Base-by-base conservation (phyloP, 2,797 vertebrate genomes). In the Danio kyathit region DNA sequence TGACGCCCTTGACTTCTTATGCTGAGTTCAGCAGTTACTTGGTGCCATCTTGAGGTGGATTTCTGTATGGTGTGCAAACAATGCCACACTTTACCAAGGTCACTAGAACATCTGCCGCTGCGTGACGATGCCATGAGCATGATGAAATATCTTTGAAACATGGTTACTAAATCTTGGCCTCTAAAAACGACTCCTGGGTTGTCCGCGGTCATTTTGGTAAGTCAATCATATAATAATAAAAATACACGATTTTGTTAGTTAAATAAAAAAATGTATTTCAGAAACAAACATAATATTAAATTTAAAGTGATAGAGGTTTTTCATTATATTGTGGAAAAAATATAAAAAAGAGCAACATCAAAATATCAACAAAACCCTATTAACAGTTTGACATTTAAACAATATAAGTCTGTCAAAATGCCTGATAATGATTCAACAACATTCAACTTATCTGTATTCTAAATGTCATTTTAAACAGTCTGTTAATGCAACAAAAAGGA, bases 101-200 rank as follows among this genome's bases (percentile, higher is more conserved):
- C 77, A 79, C 67, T 9, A 19, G 57, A 79, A 79, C 77, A 79
- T 79, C 77, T 79, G 77, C 66, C 57, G 7, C 66, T 56, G 70
- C 13, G n/a, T 10, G 56, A 79, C 65, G 40, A 60, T 60, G 65
- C 76, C 56, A 52, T 41, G 59, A 43, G 49, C 67, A 79, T 79
- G 77, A 72, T 79, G 77, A 79, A 79, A 79, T 61, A 79, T 79
- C 67, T 71, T n/a, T 19, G 57, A 79, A 79, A 79, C 77, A 63
- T 38, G 17, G 29, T 49, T 61, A 43, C 13, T 41, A 29, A 38
- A 61, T 79, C 57, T 60, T n/a, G 8, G 29, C 9, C 38, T 40
- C 29, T n/a, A 7, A 38, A 63, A 63, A 59, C n/a, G 43, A 19
- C 52, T 41, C 14, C 19, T 40, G 7, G 7, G 21, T 46, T 64